These are phyloP conservation scores for Aquatica leii DNA, from an alignment of 2,888 invertebrate species.

Conservation along the genomic window DNA sequence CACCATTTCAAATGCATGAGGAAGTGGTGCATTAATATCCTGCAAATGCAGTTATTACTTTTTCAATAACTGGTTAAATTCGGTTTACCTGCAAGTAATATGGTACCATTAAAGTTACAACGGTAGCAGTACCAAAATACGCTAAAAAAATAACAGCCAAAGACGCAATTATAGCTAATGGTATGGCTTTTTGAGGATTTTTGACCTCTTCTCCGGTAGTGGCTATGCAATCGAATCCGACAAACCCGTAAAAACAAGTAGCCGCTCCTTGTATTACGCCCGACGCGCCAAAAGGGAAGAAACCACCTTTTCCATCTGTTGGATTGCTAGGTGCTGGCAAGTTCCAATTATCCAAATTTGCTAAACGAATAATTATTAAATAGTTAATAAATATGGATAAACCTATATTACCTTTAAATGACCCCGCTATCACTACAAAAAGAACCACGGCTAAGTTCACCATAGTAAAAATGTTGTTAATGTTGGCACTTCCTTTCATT, in stretches of 20 bases:
- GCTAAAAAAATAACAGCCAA: constrained; percentile 84
- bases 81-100: constrained; percentile 76
- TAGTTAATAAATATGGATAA: neutral
- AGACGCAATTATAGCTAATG: constrained; percentile 85
- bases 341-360: constrained; percentile 63
- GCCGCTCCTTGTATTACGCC: constrained; percentile 84
- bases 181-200: constrained; percentile 86
- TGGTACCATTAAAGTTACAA: constrained; percentile 87
- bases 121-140: constrained; percentile 88
- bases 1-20: constrained; percentile 76
- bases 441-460: constrained; percentile 83
- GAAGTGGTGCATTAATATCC: constrained; percentile 81
- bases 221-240: constrained; percentile 92
- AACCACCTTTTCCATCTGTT: constrained; percentile 73
- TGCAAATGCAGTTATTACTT: constrained; percentile 54
- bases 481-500: constrained; percentile 85
- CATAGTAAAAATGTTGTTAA: constrained; percentile 87
- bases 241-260: constrained; percentile 90
- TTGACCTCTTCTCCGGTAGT: constrained; percentile 90
- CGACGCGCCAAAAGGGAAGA: constrained; percentile 82
- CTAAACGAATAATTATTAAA: constrained; percentile 43
- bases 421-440: constrained; percentile 83
- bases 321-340: constrained; percentile 37
- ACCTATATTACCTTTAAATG: constrained; percentile 70
- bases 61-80: neutral